Conservation (phyloP, 2,113 vertebrate genomes). For the Apeltes quadracus region DNA sequence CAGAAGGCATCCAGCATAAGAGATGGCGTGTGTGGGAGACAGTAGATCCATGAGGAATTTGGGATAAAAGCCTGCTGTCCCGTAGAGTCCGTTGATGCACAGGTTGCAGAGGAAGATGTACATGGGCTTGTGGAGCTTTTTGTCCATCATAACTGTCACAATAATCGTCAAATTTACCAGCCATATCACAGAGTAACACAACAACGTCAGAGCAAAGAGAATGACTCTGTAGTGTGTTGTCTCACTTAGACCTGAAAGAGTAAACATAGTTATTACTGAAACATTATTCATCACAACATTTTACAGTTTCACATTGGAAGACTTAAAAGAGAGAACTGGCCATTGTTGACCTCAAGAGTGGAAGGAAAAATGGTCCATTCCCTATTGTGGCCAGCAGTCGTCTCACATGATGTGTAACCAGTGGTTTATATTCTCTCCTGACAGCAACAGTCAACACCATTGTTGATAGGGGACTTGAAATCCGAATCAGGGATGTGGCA, state of each 20-base stretch:
- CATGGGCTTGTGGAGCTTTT: constrained; percentile 61
- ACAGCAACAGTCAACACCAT: background rate
- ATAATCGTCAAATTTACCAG: constrained; percentile 46
- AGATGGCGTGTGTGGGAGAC: constrained; percentile 41
- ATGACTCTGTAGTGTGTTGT: constrained; percentile 9
- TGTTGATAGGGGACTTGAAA: background rate
- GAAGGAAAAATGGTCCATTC: background rate
- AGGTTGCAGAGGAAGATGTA: constrained; percentile 58
- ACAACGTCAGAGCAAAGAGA: constrained; percentile 44
- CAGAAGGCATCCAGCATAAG: constrained; percentile 49
- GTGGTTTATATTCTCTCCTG: background rate
- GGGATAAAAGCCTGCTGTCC: constrained; percentile 55
- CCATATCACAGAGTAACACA: constrained; percentile 60
- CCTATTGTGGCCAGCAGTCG: background rate
- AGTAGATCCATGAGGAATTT: constrained; percentile 58
- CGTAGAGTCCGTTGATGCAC: constrained; percentile 61
- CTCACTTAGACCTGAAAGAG: constrained; percentile 39
- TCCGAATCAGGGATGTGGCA: background rate
- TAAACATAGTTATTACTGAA: constrained; percentile 44
- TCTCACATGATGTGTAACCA: background rate
- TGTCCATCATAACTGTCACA: constrained; percentile 34
- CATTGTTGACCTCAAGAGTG: background rate
- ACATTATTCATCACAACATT: constrained; percentile 38
- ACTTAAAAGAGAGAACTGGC: background rate
- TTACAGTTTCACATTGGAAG: background rate